Evolutionary conservation across 2,797 vertebrate species (phyloP).

Genomic region (Clarias platycephalus): DNA sequence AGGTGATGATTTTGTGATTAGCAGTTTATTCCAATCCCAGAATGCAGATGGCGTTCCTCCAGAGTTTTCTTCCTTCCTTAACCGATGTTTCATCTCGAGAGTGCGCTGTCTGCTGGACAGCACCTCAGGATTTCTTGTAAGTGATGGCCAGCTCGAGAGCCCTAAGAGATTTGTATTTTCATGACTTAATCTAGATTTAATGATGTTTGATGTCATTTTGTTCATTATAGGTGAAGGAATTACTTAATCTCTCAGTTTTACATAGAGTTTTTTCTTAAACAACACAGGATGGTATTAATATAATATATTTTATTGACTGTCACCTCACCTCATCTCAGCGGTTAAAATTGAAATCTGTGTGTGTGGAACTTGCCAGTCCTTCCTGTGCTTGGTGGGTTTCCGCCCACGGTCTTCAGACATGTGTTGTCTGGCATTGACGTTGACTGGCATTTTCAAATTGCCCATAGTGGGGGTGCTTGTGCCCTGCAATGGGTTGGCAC

Average conservation of each 20-base stretch:
- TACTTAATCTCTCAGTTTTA: background rate
- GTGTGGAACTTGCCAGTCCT: no score
- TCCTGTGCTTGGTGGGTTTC: no score
- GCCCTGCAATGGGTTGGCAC: no score
- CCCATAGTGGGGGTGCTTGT: no score
- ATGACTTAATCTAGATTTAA: background rate
- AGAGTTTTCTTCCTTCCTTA: slow-evolving; percentile 90
- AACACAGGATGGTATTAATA: background rate
- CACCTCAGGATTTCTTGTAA: slow-evolving; percentile 94
- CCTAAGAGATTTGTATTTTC: no score
- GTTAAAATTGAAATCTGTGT: no score
- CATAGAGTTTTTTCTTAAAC: background rate
- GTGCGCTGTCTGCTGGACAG: slow-evolving; percentile 94
- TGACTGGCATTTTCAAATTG: no score
- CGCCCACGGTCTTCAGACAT: no score
- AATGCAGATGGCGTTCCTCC: slow-evolving; percentile 72
- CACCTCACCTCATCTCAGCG: no score
- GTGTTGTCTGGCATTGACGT: no score
- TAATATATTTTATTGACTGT: no score
- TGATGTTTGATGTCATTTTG: background rate
- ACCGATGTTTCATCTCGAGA: slow-evolving; percentile 89
- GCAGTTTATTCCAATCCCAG: slow-evolving; percentile 82
- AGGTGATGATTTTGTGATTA: slow-evolving; percentile 79
- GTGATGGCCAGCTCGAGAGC: slow-evolving; percentile 51
- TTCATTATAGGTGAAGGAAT: background rate